phyloP scores from a whole-genome alignment of 2,113 vertebrate species.

The Microtus pennsylvanicus region DNA sequence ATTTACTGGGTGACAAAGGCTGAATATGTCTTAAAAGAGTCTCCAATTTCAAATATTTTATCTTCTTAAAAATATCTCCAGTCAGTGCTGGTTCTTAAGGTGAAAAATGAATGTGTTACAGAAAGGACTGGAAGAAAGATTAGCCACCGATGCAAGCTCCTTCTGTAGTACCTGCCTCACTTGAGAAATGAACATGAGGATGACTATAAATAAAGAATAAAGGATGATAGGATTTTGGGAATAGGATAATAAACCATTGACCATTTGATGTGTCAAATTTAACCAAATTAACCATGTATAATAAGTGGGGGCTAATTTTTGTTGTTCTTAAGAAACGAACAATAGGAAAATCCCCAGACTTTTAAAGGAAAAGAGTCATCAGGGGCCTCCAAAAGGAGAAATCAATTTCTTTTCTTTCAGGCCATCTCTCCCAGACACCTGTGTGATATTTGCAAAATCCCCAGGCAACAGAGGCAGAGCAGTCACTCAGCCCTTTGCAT shows the following conservation, averaged over 20 bases:
- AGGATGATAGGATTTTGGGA: slow-evolving; percentile 82
- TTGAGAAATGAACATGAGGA: slow-evolving; percentile 88
- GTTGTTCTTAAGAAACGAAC: slow-evolving; percentile 77
- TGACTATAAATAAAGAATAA: slow-evolving; percentile 87
- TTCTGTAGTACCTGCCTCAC: slow-evolving; percentile 71
- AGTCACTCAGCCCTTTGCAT: slow-evolving; percentile 31
- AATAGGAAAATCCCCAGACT: not conserved
- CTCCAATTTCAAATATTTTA: slow-evolving; percentile 25
- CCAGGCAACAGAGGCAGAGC: not conserved
- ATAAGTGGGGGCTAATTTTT: slow-evolving; percentile 74
- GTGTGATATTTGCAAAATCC: slow-evolving; percentile 54
- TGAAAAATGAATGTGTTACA: slow-evolving; percentile 71
- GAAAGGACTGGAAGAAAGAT: slow-evolving; percentile 70
- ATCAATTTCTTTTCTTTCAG: not conserved
- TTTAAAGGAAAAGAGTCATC: not conserved
- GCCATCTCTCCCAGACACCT: slow-evolving; percentile 51
- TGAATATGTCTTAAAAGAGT: slow-evolving; percentile 66
- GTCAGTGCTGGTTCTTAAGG: slow-evolving; percentile 67
- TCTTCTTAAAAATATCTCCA: not conserved
- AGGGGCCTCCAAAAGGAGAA: not conserved
- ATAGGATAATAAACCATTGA: slow-evolving; percentile 85
- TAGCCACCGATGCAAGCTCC: slow-evolving; percentile 79
- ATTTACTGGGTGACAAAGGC: slow-evolving; percentile 20
- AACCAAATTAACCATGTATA: slow-evolving; percentile 79
- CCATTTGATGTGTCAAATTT: slow-evolving; percentile 78